Base-by-base conservation (phyloP, 2,797 vertebrate species). In the Scleropages formosus region DNA sequence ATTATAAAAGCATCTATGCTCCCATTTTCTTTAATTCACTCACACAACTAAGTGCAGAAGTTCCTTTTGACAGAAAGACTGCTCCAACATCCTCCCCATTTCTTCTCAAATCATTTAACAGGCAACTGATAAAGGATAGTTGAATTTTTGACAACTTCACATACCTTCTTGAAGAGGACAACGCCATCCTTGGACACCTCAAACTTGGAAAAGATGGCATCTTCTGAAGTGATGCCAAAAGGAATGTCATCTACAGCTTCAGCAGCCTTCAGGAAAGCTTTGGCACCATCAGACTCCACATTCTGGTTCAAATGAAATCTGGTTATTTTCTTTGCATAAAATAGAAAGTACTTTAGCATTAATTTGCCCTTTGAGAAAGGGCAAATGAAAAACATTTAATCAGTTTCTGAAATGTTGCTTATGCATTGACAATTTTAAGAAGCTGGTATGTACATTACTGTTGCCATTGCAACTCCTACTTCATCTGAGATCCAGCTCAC, bases 131-230 rank as follows among this genome's bases (percentile, higher is more conserved):
- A 58, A 9, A 16, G 53, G 51, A 3, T 13, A n/a, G 4, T 9
- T 58, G 18, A 3, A 58, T 58, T 4, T 22, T 15, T 22, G 68
- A 68, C 31, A 66, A 18, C 59, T n/a, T n/a, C n/a, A n/a, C 60
- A 80, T 85, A 99, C 98, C 96, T 99, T 99, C 87, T 99, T 99
- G 79, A 99, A 98, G 76, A 99, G 96, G 65, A 96, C 90, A 26
- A 98, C 89, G 0, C 91, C 62, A 0, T 99, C 97, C 80, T 92
- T 88, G 66, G 90, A 83, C 63, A 98, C 88, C 80, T 98, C 91
- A 70, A 93, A 97, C 79, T 96, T 97, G 0, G 94, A 83, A 82
- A 92, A 98, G 72, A 97, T 75, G 0, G 92, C 92, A 0, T 88
- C 89, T 0, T 85, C 92, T 0, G 94, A 93, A 24, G 94, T 91